Evolutionary conservation across 1,140 invertebrate species (phyloP).

Genomic region (Epicauta chinensis): DNA sequence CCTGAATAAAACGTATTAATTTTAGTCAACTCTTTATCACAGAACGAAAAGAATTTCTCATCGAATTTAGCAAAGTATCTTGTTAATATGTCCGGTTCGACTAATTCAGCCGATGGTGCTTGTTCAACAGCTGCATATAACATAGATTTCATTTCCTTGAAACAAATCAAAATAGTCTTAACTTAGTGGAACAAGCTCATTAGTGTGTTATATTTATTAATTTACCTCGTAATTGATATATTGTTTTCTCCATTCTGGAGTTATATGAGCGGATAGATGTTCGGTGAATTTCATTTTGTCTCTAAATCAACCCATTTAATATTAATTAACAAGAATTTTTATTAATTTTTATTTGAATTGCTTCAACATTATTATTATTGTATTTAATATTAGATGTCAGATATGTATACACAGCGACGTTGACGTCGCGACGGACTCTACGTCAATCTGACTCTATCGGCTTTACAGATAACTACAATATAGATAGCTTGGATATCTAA

Average conservation of each 20-base stretch:
- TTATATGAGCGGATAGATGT: slow-evolving; percentile 81
- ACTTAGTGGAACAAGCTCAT: not conserved
- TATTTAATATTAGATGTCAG: not conserved
- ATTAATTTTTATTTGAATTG: not conserved
- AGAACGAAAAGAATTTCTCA: slow-evolving; percentile 92
- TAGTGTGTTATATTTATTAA: not conserved
- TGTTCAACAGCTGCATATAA: slow-evolving; percentile 82
- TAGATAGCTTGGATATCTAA: too few species aligned
- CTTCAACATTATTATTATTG: not conserved
- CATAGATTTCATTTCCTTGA: slow-evolving; percentile 88
- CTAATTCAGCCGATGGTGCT: slow-evolving; percentile 78
- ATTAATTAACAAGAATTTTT: not conserved
- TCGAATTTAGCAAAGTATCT: slow-evolving; percentile 93
- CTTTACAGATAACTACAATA: slow-evolving; percentile 1
- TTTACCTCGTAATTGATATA: slow-evolving; percentile 96
- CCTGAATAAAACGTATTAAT: slow-evolving; percentile 97
- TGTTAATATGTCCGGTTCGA: slow-evolving; percentile 80
- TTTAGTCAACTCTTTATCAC: slow-evolving; percentile 92
- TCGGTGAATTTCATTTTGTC: slow-evolving; percentile 92
- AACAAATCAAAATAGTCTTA: slow-evolving; percentile 13
- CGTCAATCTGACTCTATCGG: not conserved
- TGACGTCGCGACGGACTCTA: not conserved
- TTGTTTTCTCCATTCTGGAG: slow-evolving; percentile 91
- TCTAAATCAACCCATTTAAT: slow-evolving; percentile 5
- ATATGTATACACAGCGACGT: not conserved